Evolutionary conservation across 2,888 invertebrate genomes (phyloP).

Genomic region (Candidula unifasciata): DNA sequence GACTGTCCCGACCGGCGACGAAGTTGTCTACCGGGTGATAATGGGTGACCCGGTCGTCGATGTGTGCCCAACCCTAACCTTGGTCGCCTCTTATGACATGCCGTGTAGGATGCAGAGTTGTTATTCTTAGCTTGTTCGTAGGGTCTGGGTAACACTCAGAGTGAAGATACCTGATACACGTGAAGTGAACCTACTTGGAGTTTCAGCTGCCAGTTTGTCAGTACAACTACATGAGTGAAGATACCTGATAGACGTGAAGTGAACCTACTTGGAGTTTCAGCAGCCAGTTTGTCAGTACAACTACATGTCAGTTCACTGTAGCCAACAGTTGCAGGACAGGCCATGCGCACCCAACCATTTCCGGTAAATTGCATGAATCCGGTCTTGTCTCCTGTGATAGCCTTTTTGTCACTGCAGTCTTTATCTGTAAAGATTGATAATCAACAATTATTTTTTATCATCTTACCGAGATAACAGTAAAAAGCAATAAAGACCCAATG

Average conservation of each 20-base stretch:
- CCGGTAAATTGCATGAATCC: conserved; percentile 56
- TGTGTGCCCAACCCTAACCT: no score
- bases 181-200: not conserved
- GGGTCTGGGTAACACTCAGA: no score
- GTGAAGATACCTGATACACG: not conserved
- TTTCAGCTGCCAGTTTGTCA: conserved; percentile 1
- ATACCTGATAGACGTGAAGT: not conserved
- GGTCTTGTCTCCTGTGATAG: conserved; percentile 54
- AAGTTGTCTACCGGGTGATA: no score
- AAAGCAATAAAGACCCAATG: no score
- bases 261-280: not conserved
- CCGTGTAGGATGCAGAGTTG: no score
- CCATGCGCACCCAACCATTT: conserved; percentile 58
- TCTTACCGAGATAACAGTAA: no score
- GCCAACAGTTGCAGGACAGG: conserved; percentile 60
- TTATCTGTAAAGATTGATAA: not conserved
- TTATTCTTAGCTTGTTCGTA: no score
- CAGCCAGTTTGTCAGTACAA: conserved; percentile 53
- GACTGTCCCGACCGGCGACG: no score
- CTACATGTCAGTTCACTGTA: conserved; percentile 59
- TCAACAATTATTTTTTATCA: no score
- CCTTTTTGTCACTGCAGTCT: conserved; percentile 53
- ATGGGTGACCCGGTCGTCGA: no score
- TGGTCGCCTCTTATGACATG: no score
- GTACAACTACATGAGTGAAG: conserved; percentile 63